A percentile compares a stretch with the other conserved stretches of the same genome.
These are phyloP conservation scores for Eurytoma adleriae DNA, from an alignment of 2,888 invertebrate genomes.

Conservation along the genomic window DNA sequence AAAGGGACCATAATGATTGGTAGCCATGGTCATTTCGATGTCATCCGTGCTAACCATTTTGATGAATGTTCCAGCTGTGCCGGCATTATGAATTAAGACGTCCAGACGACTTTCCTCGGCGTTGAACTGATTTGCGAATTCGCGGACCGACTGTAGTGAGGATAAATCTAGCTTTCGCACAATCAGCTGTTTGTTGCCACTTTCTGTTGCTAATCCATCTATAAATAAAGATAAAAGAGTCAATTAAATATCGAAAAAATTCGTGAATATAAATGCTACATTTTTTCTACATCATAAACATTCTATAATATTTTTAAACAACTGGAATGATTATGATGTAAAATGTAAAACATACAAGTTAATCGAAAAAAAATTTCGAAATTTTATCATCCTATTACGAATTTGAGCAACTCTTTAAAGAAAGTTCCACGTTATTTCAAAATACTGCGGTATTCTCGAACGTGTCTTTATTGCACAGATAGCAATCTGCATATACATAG, in stretches of 20 bases:
- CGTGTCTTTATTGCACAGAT: background rate
- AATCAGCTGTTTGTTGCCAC: conserved; percentile 82
- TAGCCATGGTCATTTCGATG: conserved; percentile 92
- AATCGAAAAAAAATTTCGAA: no score
- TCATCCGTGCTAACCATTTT: conserved; percentile 86
- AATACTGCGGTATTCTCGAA: background rate
- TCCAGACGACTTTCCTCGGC: conserved; percentile 85
- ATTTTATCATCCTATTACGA: no score
- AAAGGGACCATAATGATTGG: conserved; percentile 96
- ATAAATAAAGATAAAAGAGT: conserved; percentile 52
- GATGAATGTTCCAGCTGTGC: conserved; percentile 86
- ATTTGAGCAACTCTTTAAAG: no score
- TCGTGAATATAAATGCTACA: background rate
- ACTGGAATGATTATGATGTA: no score
- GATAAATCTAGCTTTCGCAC: conserved; percentile 88
- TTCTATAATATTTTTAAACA: no score
- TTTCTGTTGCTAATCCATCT: conserved; percentile 85
- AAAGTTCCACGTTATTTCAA: background rate
- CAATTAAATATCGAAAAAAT: no score
- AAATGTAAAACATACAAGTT: no score
- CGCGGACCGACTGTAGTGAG: conserved; percentile 86
- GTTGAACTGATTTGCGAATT: conserved; percentile 89
- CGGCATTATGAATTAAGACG: conserved; percentile 93
- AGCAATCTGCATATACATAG: conserved; percentile 2
- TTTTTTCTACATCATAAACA: background rate